Percentiles rank a stretch among this genome's conserved stretches.
Conservation (phyloP, 92 coral and sea anemone species). For the Actinernus sp. region DNA sequence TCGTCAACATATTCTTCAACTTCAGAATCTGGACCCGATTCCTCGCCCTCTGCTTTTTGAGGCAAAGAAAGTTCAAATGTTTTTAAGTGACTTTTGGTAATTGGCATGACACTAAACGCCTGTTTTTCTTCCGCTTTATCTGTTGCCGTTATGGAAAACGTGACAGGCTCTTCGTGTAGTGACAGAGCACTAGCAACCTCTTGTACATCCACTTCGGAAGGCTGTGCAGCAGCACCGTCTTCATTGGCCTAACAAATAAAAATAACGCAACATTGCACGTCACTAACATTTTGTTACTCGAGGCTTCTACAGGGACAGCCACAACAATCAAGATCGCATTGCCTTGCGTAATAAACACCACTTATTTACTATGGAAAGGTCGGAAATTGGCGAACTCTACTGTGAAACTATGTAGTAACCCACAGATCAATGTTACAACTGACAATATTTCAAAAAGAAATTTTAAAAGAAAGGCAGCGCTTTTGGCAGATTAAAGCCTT, state of each 20-base stretch:
- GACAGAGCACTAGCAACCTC: neutral
- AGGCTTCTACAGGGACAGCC: too few relatives aligned
- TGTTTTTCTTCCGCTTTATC: slow-evolving; percentile 22
- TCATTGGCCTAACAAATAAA: slow-evolving; percentile 1
- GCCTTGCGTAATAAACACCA: too few relatives aligned
- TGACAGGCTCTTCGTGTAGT: neutral
- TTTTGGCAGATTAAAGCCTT: too few relatives aligned
- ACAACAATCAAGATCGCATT: too few relatives aligned
- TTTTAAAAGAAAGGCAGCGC: too few relatives aligned
- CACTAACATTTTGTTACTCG: too few relatives aligned
- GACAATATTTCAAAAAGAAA: too few relatives aligned
- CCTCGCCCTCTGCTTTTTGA: slow-evolving; percentile 14
- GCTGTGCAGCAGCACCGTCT: slow-evolving; percentile 4
- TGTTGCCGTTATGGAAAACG: too few relatives aligned
- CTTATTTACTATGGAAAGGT: too few relatives aligned
- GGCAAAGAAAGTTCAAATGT: slow-evolving; percentile 35
- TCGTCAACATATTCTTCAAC: slow-evolving; percentile 55
- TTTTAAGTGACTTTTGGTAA: slow-evolving; percentile 33
- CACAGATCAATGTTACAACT: too few relatives aligned
- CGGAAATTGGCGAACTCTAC: too few relatives aligned
- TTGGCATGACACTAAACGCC: slow-evolving; percentile 35
- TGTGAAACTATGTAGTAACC: too few relatives aligned
- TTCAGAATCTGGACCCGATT: slow-evolving; percentile 19
- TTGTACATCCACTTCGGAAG: neutral
- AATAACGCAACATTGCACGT: neutral